Percentiles rank a stretch among this genome's conserved stretches.
Evolutionary conservation across 2,113 vertebrate genomes (phyloP).

Genomic region (Cololabis saira): DNA sequence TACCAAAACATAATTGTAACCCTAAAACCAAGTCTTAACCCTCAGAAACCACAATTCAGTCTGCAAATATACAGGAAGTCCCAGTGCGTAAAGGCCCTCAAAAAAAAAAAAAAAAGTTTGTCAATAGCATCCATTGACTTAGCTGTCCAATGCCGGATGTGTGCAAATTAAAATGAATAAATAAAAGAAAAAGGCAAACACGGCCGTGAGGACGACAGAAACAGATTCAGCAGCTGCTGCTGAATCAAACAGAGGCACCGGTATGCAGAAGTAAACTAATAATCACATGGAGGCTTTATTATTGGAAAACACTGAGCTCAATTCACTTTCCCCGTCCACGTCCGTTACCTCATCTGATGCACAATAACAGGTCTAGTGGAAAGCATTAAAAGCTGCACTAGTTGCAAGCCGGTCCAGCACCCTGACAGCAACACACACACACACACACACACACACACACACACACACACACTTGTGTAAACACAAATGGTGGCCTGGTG

Average conservation of each 20-base stretch:
- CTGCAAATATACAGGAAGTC: too few species aligned
- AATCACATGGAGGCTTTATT: not conserved
- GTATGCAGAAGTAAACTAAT: slow-evolving; percentile 27
- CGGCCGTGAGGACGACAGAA: slow-evolving; percentile 9
- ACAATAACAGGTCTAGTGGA: not conserved
- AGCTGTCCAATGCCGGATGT: slow-evolving; percentile 15
- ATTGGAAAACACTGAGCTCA: not conserved
- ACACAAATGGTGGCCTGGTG: slow-evolving; percentile 32
- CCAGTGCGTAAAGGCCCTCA: too few species aligned
- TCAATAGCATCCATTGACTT: slow-evolving; percentile 23
- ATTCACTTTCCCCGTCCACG: not conserved
- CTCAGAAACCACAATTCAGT: too few species aligned
- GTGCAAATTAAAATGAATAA: slow-evolving; percentile 25
- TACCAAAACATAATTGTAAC: too few species aligned
- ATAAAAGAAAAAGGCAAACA: slow-evolving; percentile 43
- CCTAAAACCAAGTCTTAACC: too few species aligned
- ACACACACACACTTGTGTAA: slow-evolving; percentile 18
- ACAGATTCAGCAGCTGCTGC: slow-evolving; percentile 34
- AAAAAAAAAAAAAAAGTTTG: slow-evolving; percentile 1
- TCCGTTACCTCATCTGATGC: not conserved
- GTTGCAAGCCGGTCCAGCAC: not conserved
- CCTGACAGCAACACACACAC: not conserved
- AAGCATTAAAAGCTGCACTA: not conserved
- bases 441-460: too few species aligned
- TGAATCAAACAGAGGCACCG: slow-evolving; percentile 46